phyloP scores from a whole-genome alignment of 2,888 invertebrate genomes.

The Apocheima hispidaria region DNA sequence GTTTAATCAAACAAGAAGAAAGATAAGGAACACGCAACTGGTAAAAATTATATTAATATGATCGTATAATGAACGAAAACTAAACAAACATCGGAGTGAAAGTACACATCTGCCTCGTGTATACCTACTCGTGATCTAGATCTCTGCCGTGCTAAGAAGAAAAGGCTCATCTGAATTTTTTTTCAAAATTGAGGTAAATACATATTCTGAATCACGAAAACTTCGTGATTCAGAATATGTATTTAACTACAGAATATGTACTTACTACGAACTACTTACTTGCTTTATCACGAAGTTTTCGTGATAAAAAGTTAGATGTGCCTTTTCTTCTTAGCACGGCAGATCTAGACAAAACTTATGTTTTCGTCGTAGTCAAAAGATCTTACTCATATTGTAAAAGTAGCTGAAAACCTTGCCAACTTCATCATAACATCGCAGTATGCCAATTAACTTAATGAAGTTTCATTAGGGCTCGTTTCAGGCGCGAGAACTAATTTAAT shows the following conservation, averaged over 20 bases:
- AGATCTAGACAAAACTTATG: not conserved
- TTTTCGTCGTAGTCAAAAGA: too few species aligned
- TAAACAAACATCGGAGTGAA: not conserved
- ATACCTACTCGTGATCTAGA: not conserved
- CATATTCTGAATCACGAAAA: too few species aligned
- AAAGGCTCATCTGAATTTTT: too few species aligned
- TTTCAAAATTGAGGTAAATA: too few species aligned
- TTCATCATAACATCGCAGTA: slow-evolving; percentile 4
- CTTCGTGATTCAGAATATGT: too few species aligned
- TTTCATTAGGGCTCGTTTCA: slow-evolving; percentile 23
- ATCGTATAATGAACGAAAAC: not conserved
- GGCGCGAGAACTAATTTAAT: slow-evolving; percentile 28
- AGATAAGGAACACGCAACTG: slow-evolving; percentile 6
- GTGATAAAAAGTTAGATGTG: too few species aligned
- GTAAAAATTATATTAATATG: not conserved
- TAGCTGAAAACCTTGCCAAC: not conserved
- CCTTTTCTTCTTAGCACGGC: too few species aligned
- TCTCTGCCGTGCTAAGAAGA: too few species aligned
- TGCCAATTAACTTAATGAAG: slow-evolving; percentile 27
- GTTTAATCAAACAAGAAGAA: slow-evolving; percentile 9
- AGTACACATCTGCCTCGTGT: not conserved
- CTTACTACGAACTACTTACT: too few species aligned
- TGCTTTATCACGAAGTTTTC: too few species aligned
- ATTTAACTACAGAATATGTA: too few species aligned
- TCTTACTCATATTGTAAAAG: too few species aligned